Conservation (phyloP, 2,113 vertebrate genomes). For the Psilopogon haemacephalus region DNA sequence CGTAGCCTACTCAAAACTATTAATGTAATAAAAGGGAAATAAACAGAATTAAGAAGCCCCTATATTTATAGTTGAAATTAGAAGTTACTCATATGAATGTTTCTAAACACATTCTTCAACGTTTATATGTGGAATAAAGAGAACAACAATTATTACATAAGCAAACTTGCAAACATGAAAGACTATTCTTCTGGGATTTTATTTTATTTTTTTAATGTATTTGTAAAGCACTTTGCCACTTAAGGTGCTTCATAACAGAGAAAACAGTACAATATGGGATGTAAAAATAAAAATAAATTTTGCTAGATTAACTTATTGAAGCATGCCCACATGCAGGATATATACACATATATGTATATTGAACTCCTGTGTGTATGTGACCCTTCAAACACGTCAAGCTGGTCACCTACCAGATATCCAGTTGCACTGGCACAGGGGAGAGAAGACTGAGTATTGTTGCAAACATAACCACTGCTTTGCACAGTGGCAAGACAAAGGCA, state of each 20-base stretch:
- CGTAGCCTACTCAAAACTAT: conserved; percentile 37
- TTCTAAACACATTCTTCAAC: conserved; percentile 49
- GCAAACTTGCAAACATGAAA: conserved; percentile 66
- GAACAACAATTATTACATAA: conserved; percentile 57
- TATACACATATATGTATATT: conserved; percentile 62
- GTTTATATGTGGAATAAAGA: conserved; percentile 53
- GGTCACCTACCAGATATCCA: conserved; percentile 75
- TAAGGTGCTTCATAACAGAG: conserved; percentile 67
- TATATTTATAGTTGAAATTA: conserved; percentile 14
- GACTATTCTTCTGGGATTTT: conserved; percentile 65
- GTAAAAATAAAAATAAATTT: conserved; percentile 68
- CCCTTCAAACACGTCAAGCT: conserved; percentile 56
- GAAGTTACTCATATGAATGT: conserved; percentile 9
- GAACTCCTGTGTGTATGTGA: conserved; percentile 66
- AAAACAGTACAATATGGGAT: conserved; percentile 66
- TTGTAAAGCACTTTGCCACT: conserved; percentile 60
- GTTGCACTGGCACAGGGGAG: conserved; percentile 62
- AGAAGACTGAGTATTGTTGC: conserved; percentile 61
- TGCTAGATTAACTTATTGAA: conserved; percentile 60
- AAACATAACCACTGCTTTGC: conserved; percentile 63
- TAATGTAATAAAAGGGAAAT: conserved; percentile 4
- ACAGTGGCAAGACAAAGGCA: conserved; percentile 66
- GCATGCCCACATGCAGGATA: conserved; percentile 68
- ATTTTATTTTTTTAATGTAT: conserved; percentile 69
- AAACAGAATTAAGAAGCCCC: conserved; percentile 30